Conservation (phyloP, 1,140 invertebrate species). For the Bombus sibiricus region DNA sequence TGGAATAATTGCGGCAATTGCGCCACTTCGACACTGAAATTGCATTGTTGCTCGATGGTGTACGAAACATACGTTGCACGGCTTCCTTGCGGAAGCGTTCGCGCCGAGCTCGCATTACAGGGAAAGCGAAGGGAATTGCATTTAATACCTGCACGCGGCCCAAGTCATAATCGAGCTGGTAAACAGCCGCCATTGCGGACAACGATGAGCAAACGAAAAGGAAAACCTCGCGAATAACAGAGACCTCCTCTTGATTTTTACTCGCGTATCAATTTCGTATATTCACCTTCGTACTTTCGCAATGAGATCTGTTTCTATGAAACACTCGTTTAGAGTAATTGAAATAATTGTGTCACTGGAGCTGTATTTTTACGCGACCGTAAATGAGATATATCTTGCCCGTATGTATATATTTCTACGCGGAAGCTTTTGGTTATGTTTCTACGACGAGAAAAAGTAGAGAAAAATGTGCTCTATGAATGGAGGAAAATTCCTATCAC, state of each 20-base stretch:
- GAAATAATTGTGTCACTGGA: slow-evolving; percentile 6
- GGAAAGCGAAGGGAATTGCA: slow-evolving; percentile 3
- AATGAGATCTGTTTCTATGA: neutral
- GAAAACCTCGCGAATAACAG: neutral
- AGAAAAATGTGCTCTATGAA: neutral
- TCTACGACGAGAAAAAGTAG: neutral
- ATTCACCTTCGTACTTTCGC: neutral
- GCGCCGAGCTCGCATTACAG: neutral
- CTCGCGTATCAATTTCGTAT: too few species aligned
- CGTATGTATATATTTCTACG: neutral
- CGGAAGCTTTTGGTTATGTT: slow-evolving; percentile 4
- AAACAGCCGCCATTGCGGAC: neutral
- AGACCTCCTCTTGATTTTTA: neutral
- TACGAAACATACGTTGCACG: slow-evolving; percentile 2
- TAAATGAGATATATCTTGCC: neutral
- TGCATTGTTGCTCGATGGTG: slow-evolving; percentile 19
- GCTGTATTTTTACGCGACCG: neutral
- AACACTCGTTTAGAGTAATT: slow-evolving; percentile 10
- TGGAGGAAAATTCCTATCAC: neutral
- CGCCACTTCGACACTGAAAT: slow-evolving; percentile 26
- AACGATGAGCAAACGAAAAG: neutral
- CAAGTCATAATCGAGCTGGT: neutral
- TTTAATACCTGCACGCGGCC: neutral
- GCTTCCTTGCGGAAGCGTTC: slow-evolving; percentile 21
- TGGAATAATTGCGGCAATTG: slow-evolving; percentile 36